These are phyloP conservation scores for Peromyscus melanophrys DNA, from an alignment of 2,797 vertebrate species.

Conservation along the genomic window DNA sequence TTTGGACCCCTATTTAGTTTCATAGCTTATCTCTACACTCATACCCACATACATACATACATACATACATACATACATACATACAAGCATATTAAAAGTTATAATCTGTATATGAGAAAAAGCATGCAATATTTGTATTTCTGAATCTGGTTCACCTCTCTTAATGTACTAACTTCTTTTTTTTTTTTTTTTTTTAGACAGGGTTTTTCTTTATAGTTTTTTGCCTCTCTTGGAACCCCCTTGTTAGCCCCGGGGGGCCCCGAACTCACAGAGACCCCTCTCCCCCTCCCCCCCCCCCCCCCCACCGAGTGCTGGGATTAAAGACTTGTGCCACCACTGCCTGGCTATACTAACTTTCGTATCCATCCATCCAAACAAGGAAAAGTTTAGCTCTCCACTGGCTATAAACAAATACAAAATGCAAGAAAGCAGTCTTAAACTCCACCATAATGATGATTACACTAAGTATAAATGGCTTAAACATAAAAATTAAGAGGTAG, in stretches of 20 bases:
- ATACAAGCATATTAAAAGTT: not conserved
- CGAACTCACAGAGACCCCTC: too few species aligned
- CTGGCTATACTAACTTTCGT: not conserved
- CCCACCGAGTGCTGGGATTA: too few species aligned
- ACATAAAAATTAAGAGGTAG: conserved; percentile 8
- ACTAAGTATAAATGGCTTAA: conserved; percentile 28
- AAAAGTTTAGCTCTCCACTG: not conserved
- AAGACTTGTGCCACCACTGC: too few species aligned
- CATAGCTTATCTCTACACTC: not conserved
- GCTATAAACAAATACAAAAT: conserved; percentile 33
- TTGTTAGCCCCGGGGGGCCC: too few species aligned
- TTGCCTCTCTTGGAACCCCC: too few species aligned
- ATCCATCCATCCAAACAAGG: not conserved
- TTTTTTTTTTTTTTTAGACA: too few species aligned
- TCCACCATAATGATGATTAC: not conserved
- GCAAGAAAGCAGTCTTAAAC: conserved; percentile 6
- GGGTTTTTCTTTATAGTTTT: too few species aligned
- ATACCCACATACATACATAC: not conserved
- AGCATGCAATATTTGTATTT: not conserved
- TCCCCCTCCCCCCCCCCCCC: too few species aligned
- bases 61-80: not conserved
- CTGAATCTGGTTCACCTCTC: not conserved
- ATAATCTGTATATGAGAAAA: not conserved
- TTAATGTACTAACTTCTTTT: not conserved
- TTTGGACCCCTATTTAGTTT: not conserved